Percentiles rank a stretch among this genome's conserved stretches.
phyloP scores from a whole-genome alignment of 2,888 invertebrate genomes.

The Thumatha senex region DNA sequence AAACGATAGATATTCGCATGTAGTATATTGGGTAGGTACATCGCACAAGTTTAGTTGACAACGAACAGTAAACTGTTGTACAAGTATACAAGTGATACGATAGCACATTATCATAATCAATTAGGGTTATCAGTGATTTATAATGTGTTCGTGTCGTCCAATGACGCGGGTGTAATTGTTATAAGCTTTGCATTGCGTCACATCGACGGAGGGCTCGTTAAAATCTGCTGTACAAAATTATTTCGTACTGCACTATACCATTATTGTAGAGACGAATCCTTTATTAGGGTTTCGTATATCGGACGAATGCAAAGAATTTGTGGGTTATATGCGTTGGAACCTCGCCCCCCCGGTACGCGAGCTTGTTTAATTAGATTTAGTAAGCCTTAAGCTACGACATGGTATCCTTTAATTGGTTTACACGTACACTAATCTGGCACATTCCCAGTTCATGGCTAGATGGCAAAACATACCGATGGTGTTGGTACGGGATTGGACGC shows the following conservation, averaged over 20 bases:
- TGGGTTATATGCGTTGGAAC: neutral
- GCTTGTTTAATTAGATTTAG: conserved; percentile 26
- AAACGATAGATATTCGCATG: no score
- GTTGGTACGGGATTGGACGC: no score
- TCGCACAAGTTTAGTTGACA: neutral
- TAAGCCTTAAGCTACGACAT: neutral
- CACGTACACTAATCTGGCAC: conserved; percentile 4
- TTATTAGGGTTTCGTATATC: no score
- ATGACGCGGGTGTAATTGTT: neutral
- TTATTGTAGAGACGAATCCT: neutral
- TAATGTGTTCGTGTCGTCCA: neutral
- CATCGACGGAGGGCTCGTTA: neutral
- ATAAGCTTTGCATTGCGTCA: neutral
- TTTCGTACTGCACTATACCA: no score
- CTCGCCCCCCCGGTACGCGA: neutral
- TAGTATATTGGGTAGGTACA: neutral
- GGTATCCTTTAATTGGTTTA: conserved; percentile 27
- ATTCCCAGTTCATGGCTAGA: neutral
- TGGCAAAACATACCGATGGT: no score
- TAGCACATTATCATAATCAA: conserved; percentile 21
- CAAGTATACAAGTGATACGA: neutral
- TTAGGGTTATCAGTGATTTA: conserved; percentile 18
- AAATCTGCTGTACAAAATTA: no score
- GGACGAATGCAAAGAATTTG: neutral
- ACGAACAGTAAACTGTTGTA: neutral